Base-by-base conservation (phyloP, 2,113 vertebrate genomes). In the Leiothrix lutea region DNA sequence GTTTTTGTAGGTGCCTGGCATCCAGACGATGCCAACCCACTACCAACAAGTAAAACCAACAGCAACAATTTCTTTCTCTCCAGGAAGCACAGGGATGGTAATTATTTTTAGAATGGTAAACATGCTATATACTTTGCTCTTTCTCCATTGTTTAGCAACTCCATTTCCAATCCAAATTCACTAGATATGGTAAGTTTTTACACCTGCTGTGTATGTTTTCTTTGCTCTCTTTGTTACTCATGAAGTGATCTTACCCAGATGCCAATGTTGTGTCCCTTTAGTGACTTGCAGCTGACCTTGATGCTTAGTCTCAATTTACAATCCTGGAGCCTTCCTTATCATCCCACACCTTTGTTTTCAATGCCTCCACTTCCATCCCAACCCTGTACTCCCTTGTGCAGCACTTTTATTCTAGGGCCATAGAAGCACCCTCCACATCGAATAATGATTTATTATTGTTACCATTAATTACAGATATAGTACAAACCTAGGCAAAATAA, bases 31-130 rank as follows among this genome's bases (percentile, higher is more conserved):
- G 22, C 26, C 53, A 67, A 51, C 15, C 4, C 36, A 33, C 44
- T 31, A 75, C 44, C 51, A 44, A 26, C 8, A 67, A 14, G 4
- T 17, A 29, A 42, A 14, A 47, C 6, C 0, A 0, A 62, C 2
- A 6, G 54, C 13, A 33, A 6, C 13, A 16, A 61, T 26, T 61
- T 74, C 66, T 86, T 86, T 38, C n/a, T 82, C 31, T 45, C 28
- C 35, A 45, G 48, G 28, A 91, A 82, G 16, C 26, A 57, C 24
- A 28, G 26, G 16, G 16, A 5, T 48, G 23, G 23, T 24, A 48
- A 5, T 45, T 42, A 42, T 47, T 88, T 56, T 73, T 64, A 69
- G 35, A 11, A 58, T 38, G 53, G 19, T 2, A 13, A 88, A 79
- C 9, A 22, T 8, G 15, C 15, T 45, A n/a, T 8, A 23, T 17